Base-by-base conservation (phyloP, 2,797 vertebrate genomes). In the Leontocebus nigricollis region DNA sequence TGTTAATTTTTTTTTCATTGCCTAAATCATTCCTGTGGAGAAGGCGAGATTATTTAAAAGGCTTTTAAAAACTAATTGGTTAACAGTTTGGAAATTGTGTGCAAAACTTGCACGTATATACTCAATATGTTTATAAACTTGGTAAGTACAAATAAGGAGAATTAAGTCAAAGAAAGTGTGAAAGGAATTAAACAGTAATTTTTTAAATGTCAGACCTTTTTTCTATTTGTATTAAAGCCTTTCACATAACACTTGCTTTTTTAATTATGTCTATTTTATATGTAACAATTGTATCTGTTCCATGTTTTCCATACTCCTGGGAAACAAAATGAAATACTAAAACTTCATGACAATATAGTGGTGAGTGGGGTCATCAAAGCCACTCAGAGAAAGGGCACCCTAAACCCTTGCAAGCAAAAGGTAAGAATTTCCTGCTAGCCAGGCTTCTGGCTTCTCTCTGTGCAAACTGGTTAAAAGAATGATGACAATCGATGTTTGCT, bases 321-420 rank as follows among this genome's bases (percentile, higher is more conserved):
- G 46, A 93, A 92, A 87, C 22, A 90, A 97, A 67, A 75, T 79
- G 15, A 87, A 84, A 96, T 59, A 75, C 55, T 83, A 97, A 88
- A 57, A 88, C 88, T 90, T 61, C 70, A 67, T 30, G 84, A 82
- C 41, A 73, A 82, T 41, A 57, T 24, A 44, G 30, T n/a, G 30
- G 30, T 7, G 30, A 64, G 30, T n/a, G 33, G 30, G 61, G 61
- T 64, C 15, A 64, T 30, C 61, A 64, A 33, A 64, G 30, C 30
- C 61, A 64, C 61, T 64, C 61, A 64, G 61, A 64, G 30, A n/a
- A 64, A 64, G 33, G 61, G 33, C 14, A 64, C 30, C 61, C 61
- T 64, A n/a, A n/a, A 64, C 61, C 14, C 61, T 64, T 33, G 7
- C 14, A 33, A 67, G 15, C 1, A 15, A 67, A 67, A 67, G 33